Evolutionary conservation across 2,888 invertebrate genomes (phyloP).

Genomic region (Horisme vitalbata): DNA sequence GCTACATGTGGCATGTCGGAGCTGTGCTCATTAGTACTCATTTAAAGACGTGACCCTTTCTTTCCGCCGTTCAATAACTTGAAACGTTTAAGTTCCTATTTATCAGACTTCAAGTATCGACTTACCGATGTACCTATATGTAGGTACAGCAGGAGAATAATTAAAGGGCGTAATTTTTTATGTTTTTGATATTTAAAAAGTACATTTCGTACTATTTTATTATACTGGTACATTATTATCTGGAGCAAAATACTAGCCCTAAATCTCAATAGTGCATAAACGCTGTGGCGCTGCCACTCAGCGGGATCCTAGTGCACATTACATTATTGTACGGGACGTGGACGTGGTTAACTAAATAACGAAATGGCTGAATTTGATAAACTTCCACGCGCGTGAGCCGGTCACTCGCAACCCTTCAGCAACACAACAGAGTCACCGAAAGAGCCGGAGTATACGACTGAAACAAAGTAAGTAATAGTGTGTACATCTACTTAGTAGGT

Average conservation of each 20-base stretch:
- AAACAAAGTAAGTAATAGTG: too few relatives aligned
- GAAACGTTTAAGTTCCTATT: too few relatives aligned
- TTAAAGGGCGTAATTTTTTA: too few relatives aligned
- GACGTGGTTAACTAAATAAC: constrained; percentile 11
- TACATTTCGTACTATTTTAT: too few relatives aligned
- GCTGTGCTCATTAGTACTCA: background rate
- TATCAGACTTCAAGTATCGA: too few relatives aligned
- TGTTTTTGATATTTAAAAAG: too few relatives aligned
- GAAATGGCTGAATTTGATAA: constrained; percentile 10
- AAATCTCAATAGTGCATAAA: constrained; percentile 5
- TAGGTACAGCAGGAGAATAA: too few relatives aligned
- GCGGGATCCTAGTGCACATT: constrained; percentile 10
- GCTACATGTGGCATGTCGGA: background rate
- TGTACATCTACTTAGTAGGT: too few relatives aligned
- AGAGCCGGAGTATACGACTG: background rate
- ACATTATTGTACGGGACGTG: constrained; percentile 11
- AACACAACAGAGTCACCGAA: too few relatives aligned
- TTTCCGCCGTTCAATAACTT: too few relatives aligned
- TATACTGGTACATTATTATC: background rate
- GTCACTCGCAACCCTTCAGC: too few relatives aligned
- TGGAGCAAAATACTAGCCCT: background rate
- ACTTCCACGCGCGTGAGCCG: constrained; percentile 1
- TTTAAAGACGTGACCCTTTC: background rate
- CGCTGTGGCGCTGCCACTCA: background rate
- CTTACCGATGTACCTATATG: too few relatives aligned